Conservation (phyloP, 2,888 invertebrate species). For the Drosophila paracracens region DNA sequence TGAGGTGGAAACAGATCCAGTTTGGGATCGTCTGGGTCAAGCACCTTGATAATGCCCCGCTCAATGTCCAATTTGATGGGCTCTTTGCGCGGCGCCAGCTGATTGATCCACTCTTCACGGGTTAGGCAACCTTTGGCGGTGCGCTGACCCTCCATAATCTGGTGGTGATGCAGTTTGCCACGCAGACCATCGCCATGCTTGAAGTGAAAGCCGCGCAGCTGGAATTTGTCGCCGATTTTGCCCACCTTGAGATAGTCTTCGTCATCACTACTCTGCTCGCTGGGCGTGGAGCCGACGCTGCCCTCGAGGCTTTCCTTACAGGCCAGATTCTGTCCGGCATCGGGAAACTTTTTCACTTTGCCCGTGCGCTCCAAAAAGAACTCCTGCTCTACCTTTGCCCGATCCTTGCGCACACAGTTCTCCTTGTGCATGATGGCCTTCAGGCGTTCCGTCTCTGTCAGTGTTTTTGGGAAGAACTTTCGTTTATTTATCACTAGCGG, state of each 20-base stretch:
- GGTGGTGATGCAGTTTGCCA: slow-evolving; percentile 77
- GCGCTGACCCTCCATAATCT: slow-evolving; percentile 65
- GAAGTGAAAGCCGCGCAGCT: slow-evolving; percentile 83
- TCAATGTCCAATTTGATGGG: slow-evolving; percentile 75
- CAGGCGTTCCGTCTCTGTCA: slow-evolving; percentile 75
- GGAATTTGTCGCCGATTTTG: slow-evolving; percentile 71
- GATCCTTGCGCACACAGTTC: slow-evolving; percentile 73
- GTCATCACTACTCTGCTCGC: slow-evolving; percentile 82
- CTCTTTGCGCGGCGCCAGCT: slow-evolving; percentile 76
- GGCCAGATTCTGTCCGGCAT: slow-evolving; percentile 67
- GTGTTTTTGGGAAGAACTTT: slow-evolving; percentile 78
- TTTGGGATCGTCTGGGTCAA: slow-evolving; percentile 78
- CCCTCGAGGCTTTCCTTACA: slow-evolving; percentile 64
- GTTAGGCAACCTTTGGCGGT: slow-evolving; percentile 80
- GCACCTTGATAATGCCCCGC: slow-evolving; percentile 67
- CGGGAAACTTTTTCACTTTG: slow-evolving; percentile 66
- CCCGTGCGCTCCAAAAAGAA: slow-evolving; percentile 70
- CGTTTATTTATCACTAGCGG: slow-evolving; percentile 57
- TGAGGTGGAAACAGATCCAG: slow-evolving; percentile 74
- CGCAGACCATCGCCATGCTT: slow-evolving; percentile 79
- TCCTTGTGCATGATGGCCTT: slow-evolving; percentile 72
- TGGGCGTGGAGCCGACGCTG: slow-evolving; percentile 51
- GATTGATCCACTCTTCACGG: slow-evolving; percentile 82
- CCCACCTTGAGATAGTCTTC: slow-evolving; percentile 82
- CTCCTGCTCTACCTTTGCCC: slow-evolving; percentile 69